Evolutionary conservation across 2,113 vertebrate genomes (phyloP).

Genomic region (Xiphophorus hellerii): DNA sequence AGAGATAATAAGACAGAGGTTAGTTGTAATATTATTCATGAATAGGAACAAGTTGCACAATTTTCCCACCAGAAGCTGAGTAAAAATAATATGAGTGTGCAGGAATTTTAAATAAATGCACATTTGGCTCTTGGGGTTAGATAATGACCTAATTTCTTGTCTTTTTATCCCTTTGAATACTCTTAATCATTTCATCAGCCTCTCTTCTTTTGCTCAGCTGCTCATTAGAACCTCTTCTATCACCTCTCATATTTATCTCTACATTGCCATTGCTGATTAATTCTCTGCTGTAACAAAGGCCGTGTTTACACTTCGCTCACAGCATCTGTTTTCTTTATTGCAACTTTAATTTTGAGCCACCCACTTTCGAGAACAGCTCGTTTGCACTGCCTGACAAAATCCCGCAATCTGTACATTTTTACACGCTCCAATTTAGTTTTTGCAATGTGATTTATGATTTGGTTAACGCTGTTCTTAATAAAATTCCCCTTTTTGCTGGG

Average conservation of each 20-base stretch:
- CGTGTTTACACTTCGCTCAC: conserved; percentile 35
- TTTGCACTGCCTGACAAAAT: conserved; percentile 43
- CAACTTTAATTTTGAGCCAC: conserved; percentile 34
- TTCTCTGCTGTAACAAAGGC: conserved; percentile 32
- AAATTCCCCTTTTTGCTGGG: conserved; percentile 1
- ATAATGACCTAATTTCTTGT: conserved; percentile 37
- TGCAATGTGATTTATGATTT: conserved; percentile 29
- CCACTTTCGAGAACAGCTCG: conserved; percentile 19
- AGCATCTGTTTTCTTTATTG: conserved; percentile 42
- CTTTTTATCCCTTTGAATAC: conserved; percentile 44
- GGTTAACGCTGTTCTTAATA: conserved; percentile 4
- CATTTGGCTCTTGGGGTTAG: conserved; percentile 32
- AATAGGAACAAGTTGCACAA: background rate
- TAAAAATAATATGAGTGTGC: conserved; percentile 56
- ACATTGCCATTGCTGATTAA: conserved; percentile 31
- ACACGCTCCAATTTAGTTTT: conserved; percentile 36
- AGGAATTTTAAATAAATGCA: conserved; percentile 29
- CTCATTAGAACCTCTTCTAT: conserved; percentile 73
- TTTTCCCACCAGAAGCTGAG: conserved; percentile 3
- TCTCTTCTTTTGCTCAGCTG: conserved; percentile 62
- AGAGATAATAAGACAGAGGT: background rate
- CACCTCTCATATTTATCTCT: conserved; percentile 32
- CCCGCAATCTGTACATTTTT: conserved; percentile 32
- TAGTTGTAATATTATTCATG: background rate
- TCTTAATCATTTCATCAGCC: conserved; percentile 75